Base-by-base conservation (phyloP, 1,140 invertebrate genomes). In the Macrotrachela quadricornifera region DNA sequence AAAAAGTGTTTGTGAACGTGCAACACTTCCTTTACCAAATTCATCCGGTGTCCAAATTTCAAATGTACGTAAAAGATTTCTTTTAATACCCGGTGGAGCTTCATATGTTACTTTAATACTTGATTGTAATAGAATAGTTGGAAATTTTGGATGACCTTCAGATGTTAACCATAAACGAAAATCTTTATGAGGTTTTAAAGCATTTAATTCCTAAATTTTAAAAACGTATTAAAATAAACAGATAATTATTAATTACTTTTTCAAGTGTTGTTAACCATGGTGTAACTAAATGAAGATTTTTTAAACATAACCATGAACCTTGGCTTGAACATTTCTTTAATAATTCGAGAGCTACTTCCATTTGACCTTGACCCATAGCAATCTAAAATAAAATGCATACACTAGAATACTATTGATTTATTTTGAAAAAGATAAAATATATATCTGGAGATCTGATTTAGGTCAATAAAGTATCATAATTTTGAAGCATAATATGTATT, bases 21-120 rank as follows among this genome's bases (percentile, higher is more conserved):
- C 50, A 68, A 77, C 62, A 56, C 64, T 68, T 61, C 62, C 62
- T 60, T 64, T 61, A 56, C 60, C 66, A 36, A 76, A 59, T 59
- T 70, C 74, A 47, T 74, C 71, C 49, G 69, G 69, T 13, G 62
- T 65, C 77, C 77, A 79, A 1, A 68, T 64, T 48, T 74, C 70
- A 55, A 76, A 77, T 0, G 75, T 77, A 43, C 76, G 61, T 57
- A 73, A 65, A 50, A 80, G 60, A 59, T 79, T 80, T 39, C 72
- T 74, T 63, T 78, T 79, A 13, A 80, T 64, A 18, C 79, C 79
- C 51, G 76, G 78, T 16, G 80, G 80, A 39, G 79, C 80, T 71
- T 92, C 85, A 62, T 85, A 90, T 0, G 83, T 80, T 13, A 90
- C 67, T 72, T 90, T 87, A 1, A 84, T 64, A 62, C 78, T 80